These are phyloP conservation scores for Anomalospiza imberbis DNA, from an alignment of 2,797 vertebrate species.

Conservation along the genomic window DNA sequence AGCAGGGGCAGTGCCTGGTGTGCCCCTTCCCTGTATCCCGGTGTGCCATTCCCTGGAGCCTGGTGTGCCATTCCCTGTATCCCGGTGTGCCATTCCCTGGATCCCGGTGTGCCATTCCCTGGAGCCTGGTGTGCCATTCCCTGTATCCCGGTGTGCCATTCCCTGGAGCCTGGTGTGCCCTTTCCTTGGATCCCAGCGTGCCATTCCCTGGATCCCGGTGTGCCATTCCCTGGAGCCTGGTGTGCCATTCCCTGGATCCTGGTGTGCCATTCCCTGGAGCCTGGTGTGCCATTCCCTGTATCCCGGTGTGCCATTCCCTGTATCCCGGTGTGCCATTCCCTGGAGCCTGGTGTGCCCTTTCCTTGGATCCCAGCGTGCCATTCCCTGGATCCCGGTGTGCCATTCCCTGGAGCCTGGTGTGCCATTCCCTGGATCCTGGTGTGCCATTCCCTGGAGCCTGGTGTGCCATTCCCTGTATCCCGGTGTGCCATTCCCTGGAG, in stretches of 20 bases:
- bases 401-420: no score
- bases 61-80: no score
- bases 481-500: not conserved
- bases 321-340: not conserved
- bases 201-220: not conserved
- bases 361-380: no score
- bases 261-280: not conserved
- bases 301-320: not conserved
- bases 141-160: not conserved
- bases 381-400: no score
- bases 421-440: not conserved
- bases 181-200: not conserved
- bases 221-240: no score
- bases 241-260: not conserved
- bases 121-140: not conserved
- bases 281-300: not conserved
- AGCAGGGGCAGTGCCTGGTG: not conserved
- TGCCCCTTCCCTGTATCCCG: not conserved
- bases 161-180: not conserved
- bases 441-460: not conserved
- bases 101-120: no score
- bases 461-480: not conserved
- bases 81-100: no score
- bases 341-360: no score
- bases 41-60: not conserved